A percentile compares a stretch with the other conserved stretches of the same genome.
Evolutionary conservation across 2,113 vertebrate species (phyloP).

Genomic region (Macquaria ambigua): DNA sequence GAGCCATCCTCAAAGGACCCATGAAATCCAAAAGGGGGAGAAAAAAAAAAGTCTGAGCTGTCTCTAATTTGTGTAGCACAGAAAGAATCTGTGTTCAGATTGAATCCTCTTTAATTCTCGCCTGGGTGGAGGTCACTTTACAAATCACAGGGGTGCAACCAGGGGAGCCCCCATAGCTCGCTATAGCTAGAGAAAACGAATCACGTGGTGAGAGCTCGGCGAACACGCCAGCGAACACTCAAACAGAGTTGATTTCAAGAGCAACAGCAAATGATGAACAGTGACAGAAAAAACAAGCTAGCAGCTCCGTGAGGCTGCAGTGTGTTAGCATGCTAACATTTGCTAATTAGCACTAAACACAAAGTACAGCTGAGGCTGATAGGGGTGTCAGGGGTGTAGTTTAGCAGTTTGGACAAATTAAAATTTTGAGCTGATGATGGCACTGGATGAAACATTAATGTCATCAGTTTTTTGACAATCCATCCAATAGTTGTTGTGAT

Average conservation of each 20-base stretch:
- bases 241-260: neutral
- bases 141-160: slow-evolving; percentile 83
- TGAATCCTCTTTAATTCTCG: slow-evolving; percentile 83
- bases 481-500: neutral
- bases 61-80: slow-evolving; percentile 87
- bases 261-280: slow-evolving; percentile 1
- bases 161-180: slow-evolving; percentile 23
- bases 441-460: neutral
- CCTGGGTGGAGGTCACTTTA: slow-evolving; percentile 86
- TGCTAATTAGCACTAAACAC: neutral
- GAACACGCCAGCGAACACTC: slow-evolving; percentile 4
- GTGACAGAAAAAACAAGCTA: slow-evolving; percentile 5
- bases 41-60: slow-evolving; percentile 66
- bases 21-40: slow-evolving; percentile 55
- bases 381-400: neutral
- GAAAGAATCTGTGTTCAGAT: slow-evolving; percentile 83
- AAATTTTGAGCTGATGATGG: neutral
- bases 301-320: neutral
- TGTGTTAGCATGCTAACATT: neutral
- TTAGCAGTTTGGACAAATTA: neutral
- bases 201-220: slow-evolving; percentile 33
- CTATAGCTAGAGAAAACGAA: slow-evolving; percentile 47
- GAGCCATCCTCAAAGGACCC: slow-evolving; percentile 60
- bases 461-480: slow-evolving; percentile 10
- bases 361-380: neutral